Evolutionary conservation across 37 sponge, comb jelly and placozoan species (phyloP), one percentile per base, ranked within the genome.

Genomic region (Ianthella basta): DNA sequence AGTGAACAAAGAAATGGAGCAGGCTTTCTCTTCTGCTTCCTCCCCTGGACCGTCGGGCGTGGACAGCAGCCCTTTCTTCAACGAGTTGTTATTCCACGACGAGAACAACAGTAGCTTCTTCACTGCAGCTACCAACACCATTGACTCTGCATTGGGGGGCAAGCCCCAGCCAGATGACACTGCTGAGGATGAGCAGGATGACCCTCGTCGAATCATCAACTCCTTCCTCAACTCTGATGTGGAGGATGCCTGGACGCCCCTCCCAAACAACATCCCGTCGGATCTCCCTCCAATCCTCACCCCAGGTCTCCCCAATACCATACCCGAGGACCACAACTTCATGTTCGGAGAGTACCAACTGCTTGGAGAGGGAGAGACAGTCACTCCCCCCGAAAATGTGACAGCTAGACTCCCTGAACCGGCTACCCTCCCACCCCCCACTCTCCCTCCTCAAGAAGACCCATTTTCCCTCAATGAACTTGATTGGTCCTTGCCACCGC

Each of bases 171-270:
- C 50, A 8, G 40, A 14, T 41, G 53, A 41, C 3, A 24, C 37
- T 13, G 54, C 38, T 19, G 70, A 30, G 10, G 53, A 41, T 36
- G 16, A 40, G 1, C 41, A 75, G 53, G 78, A 75, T 41, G 78
- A 75, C 15, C 78, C 78, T 4, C 5, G n/a, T 10, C 37, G 78
- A 41, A 53, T 75, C n/a, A 36, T 75, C 16, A 44, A 75, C 38
- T 75, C 78, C 21, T 75, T 75, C 54, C 78, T 75, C 21, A 75
- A 75, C 53, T 75, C 78, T 24, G 54, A 24, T 19, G 34, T 35
- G 12, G 70, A 69, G 19, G 70, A 69, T 33, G 25, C 78, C 5
- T 75, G 78, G 78, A 44, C 20, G 6, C 54, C 78, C 14, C 54
- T 75, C 13, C 64, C 64, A 29, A 44, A 20, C n/a, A 75, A 75